phyloP scores from a whole-genome alignment of 2,113 vertebrate species.

The Pristiophorus japonicus region DNA sequence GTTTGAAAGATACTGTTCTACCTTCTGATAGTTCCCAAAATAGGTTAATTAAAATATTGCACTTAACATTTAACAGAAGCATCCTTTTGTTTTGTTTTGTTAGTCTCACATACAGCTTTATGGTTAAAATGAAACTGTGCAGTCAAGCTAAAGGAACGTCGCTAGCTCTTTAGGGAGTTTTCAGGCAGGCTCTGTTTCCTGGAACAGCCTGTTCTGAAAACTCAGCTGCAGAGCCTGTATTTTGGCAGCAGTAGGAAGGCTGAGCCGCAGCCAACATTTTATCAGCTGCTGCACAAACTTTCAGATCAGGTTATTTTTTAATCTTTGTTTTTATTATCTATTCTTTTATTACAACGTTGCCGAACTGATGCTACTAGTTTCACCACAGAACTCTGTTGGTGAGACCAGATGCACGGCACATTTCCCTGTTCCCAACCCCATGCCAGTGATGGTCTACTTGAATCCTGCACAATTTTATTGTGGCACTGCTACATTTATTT shows the following conservation, averaged over 20 bases:
- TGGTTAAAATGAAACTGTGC: constrained; percentile 25
- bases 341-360: neutral
- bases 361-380: neutral
- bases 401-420: neutral
- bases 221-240: constrained; percentile 17
- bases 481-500: neutral
- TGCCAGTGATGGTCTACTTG: neutral
- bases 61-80: constrained; percentile 23
- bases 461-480: neutral
- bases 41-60: constrained; percentile 25
- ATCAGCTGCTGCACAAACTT: neutral
- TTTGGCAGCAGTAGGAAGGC: neutral
- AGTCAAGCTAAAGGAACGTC: constrained; percentile 22
- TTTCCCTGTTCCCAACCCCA: no score
- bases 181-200: constrained; percentile 20
- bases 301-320: constrained; percentile 13
- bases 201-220: constrained; percentile 25
- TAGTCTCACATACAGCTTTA: neutral
- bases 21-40: neutral
- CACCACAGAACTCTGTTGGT: neutral
- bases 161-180: neutral
- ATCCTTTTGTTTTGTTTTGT: constrained; percentile 24
- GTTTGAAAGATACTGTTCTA: constrained; percentile 32
- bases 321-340: constrained; percentile 6
- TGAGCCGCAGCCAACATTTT: neutral